phyloP scores from a whole-genome alignment of 2,888 invertebrate species.

The Harpagoxenus sublaevis region DNA sequence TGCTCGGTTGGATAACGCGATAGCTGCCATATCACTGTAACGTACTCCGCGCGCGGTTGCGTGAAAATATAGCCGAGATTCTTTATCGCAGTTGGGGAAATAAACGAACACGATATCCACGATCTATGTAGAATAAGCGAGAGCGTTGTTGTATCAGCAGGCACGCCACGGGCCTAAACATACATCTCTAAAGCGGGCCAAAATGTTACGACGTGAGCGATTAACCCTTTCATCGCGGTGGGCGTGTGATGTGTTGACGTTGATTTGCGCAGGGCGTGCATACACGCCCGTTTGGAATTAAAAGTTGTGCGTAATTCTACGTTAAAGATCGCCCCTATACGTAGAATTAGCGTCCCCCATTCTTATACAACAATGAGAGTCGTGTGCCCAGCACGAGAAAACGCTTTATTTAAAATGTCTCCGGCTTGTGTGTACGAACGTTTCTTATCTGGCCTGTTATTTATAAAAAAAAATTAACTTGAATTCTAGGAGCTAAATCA shows the following conservation, averaged over 20 bases:
- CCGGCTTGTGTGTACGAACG: neutral
- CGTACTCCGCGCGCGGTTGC: conserved; percentile 23
- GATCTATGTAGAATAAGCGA: conserved; percentile 31
- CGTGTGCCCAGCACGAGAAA: neutral
- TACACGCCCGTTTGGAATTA: conserved; percentile 15
- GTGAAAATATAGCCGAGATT: conserved; percentile 50
- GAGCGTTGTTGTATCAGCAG: conserved; percentile 35
- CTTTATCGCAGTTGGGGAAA: conserved; percentile 43
- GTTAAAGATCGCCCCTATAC: conserved; percentile 1
- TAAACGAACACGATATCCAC: conserved; percentile 49
- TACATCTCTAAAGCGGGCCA: conserved; percentile 43
- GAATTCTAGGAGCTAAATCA: neutral
- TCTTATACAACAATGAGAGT: neutral
- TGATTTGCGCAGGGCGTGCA: conserved; percentile 30
- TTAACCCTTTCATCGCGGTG: conserved; percentile 53
- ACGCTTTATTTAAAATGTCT: conserved; percentile 2
- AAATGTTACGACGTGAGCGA: conserved; percentile 50
- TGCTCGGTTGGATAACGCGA: conserved; percentile 39
- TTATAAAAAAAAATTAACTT: neutral
- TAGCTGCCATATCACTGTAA: conserved; percentile 39
- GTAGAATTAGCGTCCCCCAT: neutral
- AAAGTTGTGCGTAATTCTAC: conserved; percentile 48
- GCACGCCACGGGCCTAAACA: conserved; percentile 47
- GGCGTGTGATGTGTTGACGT: conserved; percentile 46
- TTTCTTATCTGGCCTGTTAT: conserved; percentile 20